phyloP scores from a whole-genome alignment of 2,888 invertebrate genomes.

The Nymphalis urticae region DNA sequence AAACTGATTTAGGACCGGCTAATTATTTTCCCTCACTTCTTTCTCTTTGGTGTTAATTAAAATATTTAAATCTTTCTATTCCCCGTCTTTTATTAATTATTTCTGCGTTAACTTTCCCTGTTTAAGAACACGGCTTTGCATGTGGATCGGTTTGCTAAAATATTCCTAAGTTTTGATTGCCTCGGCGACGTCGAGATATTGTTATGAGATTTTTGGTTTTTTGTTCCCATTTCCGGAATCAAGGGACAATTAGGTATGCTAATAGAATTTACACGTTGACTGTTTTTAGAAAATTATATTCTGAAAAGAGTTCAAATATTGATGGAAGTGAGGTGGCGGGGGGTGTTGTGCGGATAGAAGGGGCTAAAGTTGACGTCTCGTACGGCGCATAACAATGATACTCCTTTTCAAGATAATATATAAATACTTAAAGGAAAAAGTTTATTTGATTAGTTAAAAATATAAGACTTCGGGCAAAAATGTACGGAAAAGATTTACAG shows the following conservation, averaged over 20 bases:
- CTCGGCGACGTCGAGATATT: constrained; percentile 65
- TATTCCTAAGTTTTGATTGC: constrained; percentile 75
- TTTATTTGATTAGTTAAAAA: constrained; percentile 23
- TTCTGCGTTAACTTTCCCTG: constrained; percentile 55
- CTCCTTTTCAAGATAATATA: no score
- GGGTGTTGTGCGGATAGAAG: constrained; percentile 27
- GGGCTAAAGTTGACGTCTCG: constrained; percentile 52
- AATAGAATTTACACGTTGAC: constrained; percentile 74
- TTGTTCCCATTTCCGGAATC: constrained; percentile 58
- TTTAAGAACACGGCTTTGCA: constrained; percentile 61
- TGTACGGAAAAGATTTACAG: constrained; percentile 35
- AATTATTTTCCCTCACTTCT: constrained; percentile 52
- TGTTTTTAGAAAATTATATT: constrained; percentile 60
- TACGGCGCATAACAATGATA: constrained; percentile 39
- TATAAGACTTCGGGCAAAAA: constrained; percentile 36
- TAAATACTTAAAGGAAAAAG: no score
- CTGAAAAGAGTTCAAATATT: constrained; percentile 60
- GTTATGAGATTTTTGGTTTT: constrained; percentile 63
- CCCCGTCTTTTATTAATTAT: constrained; percentile 53
- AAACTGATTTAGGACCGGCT: constrained; percentile 54
- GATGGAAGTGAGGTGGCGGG: constrained; percentile 39
- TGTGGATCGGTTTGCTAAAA: constrained; percentile 67
- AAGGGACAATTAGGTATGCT: constrained; percentile 76
- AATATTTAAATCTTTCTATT: constrained; percentile 60
- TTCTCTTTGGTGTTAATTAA: constrained; percentile 62